Conservation (phyloP, 2,113 vertebrate genomes). For the Neotragus moschatus region DNA sequence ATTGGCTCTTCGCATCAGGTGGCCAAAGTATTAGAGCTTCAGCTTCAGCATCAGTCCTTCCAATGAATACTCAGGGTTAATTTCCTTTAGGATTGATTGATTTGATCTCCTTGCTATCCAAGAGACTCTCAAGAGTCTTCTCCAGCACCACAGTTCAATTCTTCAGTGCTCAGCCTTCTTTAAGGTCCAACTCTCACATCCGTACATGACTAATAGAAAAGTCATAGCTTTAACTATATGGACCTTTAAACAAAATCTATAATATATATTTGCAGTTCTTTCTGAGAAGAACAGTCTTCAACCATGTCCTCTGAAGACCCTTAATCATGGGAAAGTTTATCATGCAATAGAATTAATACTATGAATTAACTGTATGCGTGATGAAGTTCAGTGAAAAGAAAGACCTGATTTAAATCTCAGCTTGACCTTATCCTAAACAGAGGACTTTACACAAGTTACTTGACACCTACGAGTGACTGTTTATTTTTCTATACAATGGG, state of each 20-base stretch:
- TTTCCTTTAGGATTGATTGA: not conserved
- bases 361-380: not conserved
- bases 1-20: not conserved
- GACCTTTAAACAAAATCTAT: not conserved
- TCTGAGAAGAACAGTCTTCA: not conserved
- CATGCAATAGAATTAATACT: not conserved
- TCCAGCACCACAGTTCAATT: not conserved
- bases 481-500: not conserved
- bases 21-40: not conserved
- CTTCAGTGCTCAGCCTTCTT: not conserved
- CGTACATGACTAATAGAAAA: not conserved
- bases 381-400: not conserved
- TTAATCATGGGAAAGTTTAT: constrained; percentile 2
- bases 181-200: not conserved
- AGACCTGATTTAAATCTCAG: not conserved
- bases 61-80: not conserved
- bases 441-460: not conserved
- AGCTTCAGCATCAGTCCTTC: not conserved
- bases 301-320: not conserved
- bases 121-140: not conserved
- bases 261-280: not conserved
- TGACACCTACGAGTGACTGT: not conserved
- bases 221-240: not conserved
- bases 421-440: not conserved
- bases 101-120: not conserved